Evolutionary conservation across 2,797 vertebrate species (phyloP), one percentile per base, ranked within the genome.

Genomic region (Sphenodon punctatus): DNA sequence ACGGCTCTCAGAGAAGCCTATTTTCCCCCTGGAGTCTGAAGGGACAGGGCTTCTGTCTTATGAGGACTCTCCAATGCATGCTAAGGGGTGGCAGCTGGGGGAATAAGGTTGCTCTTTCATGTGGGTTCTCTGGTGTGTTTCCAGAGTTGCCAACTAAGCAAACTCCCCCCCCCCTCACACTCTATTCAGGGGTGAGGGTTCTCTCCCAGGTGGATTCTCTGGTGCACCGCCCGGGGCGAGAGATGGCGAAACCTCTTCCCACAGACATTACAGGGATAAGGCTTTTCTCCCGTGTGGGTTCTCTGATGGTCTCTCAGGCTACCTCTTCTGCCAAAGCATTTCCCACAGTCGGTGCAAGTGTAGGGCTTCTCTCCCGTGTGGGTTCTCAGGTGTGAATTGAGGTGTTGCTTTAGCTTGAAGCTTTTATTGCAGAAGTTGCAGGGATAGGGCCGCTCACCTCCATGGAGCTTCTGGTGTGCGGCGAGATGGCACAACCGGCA

Each of bases 401-500:
- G 79, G 65, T 88, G 89, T 12, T 77, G 77, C 77, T 85, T 87
- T 6, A 89, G 76, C 15, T 89, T 82, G 81, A 93, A 94, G 3
- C 78, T 22, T 8, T 78, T 17, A 49, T 34, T 46, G 14, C 90
- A 93, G 23, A 87, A 32, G 0, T 61, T 2, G 32, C 92, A 93
- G 7, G 3, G 56, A 27, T 91, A 93, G 55, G 92, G 92, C 16
- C 70, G 27, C 80, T 92, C 89, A 1, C 88, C 88, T 1, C 89
- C 92, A 82, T 93, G 90, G 49, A 92, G 70, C 2, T 90, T 78
- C 11, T 88, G 19, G 65, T 93, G 92, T 1, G 97, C 96, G 4
- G 96, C 95, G 70, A 97, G 92, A 34, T 97, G 96, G 13, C 97
- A 95, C 8, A 96, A 96, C 78, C 97, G 97, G 66, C n/a, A n/a